These are phyloP conservation scores for Eupsilia transversa DNA, from an alignment of 2,888 invertebrate species.

Conservation along the genomic window DNA sequence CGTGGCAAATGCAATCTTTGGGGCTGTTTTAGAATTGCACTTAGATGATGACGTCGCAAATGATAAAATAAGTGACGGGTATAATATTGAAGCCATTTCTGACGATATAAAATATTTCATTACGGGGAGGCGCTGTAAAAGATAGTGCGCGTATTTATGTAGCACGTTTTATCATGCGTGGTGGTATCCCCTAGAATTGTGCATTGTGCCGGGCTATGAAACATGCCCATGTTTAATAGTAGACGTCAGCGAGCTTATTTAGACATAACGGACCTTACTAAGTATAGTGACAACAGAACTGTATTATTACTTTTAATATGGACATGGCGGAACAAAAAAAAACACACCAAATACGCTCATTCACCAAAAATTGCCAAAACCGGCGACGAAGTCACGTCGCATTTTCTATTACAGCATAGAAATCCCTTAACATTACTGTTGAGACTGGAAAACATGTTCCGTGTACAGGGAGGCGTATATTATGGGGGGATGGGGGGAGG, in stretches of 20 bases:
- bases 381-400: conserved; percentile 45
- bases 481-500: conserved; percentile 12
- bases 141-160: conserved; percentile 23
- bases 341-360: background rate
- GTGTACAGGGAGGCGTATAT: conserved; percentile 49
- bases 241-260: conserved; percentile 14
- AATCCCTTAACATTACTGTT: conserved; percentile 70
- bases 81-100: conserved; percentile 25
- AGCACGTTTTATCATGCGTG: conserved; percentile 37
- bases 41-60: conserved; percentile 29
- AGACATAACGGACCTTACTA: conserved; percentile 5
- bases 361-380: background rate
- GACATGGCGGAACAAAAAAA: background rate
- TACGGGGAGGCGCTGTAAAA: conserved; percentile 28
- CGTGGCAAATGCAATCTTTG: conserved; percentile 42
- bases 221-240: conserved; percentile 35
- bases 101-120: conserved; percentile 38
- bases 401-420: conserved; percentile 68
- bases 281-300: background rate
- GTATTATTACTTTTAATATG: background rate
- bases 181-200: conserved; percentile 45
- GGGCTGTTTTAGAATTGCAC: conserved; percentile 34
- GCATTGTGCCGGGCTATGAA: conserved; percentile 50
- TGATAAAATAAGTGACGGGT: conserved; percentile 37
- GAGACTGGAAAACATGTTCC: conserved; percentile 69